Conservation (phyloP, 2,113 vertebrate species). For the Eonycteris spelaea region DNA sequence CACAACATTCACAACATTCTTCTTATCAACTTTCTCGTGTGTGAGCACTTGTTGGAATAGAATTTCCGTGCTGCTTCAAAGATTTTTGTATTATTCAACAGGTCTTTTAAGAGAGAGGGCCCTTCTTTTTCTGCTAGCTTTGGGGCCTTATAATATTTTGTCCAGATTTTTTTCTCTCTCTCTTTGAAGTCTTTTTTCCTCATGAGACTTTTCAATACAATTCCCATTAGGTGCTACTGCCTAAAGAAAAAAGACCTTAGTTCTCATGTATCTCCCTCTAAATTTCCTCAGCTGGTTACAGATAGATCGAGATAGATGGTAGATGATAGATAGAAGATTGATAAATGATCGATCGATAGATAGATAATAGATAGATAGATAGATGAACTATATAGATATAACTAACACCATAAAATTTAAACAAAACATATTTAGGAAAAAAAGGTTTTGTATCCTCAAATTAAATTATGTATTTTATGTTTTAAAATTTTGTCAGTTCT, state of each 20-base stretch:
- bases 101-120: background rate
- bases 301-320: background rate
- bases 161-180: background rate
- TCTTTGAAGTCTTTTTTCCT: background rate
- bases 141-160: background rate
- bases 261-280: background rate
- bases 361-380: background rate
- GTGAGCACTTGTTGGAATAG: background rate
- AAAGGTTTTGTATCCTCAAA: background rate
- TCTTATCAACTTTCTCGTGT: background rate
- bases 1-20: background rate
- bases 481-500: background rate
- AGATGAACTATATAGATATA: background rate
- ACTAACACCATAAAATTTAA: background rate
- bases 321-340: background rate
- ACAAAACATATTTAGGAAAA: background rate
- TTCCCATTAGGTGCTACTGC: background rate
- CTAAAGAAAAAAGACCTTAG: background rate
- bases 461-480: background rate
- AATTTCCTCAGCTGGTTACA: background rate
- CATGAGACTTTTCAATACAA: background rate
- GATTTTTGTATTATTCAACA: background rate
- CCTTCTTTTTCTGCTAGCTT: background rate
- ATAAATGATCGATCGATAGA: background rate
- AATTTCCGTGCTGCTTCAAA: background rate